Percentiles rank a stretch among this genome's conserved stretches.
phyloP scores from a whole-genome alignment of 2,113 vertebrate genomes.

The Casuarius casuarius region DNA sequence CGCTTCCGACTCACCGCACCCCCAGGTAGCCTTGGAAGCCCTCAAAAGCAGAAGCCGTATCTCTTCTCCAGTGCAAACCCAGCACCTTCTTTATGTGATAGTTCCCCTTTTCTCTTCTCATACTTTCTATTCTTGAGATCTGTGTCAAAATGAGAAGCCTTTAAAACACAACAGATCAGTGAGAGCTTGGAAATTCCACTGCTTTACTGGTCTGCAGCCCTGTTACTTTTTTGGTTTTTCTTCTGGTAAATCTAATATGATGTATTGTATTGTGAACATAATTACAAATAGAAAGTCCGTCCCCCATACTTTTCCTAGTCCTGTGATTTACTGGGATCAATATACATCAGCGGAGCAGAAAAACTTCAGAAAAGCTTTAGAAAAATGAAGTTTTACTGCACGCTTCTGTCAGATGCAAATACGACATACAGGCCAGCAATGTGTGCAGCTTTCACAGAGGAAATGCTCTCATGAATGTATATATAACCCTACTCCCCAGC shows the following conservation, averaged over 20 bases:
- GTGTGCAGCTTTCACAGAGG: not conserved
- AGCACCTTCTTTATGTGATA: not conserved
- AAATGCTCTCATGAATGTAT: not conserved
- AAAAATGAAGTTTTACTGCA: not conserved
- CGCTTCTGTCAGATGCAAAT: not conserved
- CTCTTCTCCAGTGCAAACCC: not conserved
- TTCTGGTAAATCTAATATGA: not conserved
- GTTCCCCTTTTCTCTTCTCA: not conserved
- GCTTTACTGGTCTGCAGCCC: not conserved
- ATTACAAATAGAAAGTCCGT: not conserved
- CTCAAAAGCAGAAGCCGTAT: not conserved
- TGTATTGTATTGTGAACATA: not conserved
- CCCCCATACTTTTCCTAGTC: not conserved
- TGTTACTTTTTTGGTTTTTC: not conserved
- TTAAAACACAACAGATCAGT: not conserved
- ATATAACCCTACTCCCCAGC: not conserved
- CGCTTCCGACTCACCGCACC: not conserved
- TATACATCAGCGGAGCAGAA: not conserved
- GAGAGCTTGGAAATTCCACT: not conserved
- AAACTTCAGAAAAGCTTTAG: not conserved
- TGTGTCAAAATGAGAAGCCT: not conserved
- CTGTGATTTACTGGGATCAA: not conserved
- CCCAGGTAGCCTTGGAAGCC: accelerated
- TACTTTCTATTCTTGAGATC: not conserved
- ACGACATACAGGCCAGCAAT: not conserved